These are phyloP conservation scores for Clistopyga incitator DNA, from an alignment of 2,888 invertebrate genomes.

Conservation along the genomic window DNA sequence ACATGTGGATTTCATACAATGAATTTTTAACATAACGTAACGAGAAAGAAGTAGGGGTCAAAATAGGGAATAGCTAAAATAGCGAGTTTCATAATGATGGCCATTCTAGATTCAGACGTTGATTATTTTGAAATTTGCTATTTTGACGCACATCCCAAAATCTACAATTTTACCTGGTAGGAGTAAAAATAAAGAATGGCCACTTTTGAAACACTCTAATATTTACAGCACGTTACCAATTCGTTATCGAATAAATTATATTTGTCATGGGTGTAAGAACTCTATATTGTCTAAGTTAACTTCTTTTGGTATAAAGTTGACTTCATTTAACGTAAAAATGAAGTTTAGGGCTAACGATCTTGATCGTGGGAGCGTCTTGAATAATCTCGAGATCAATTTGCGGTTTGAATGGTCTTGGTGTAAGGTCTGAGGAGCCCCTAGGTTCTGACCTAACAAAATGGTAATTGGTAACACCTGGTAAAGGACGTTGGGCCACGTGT, in stretches of 20 bases:
- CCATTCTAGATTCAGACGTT: no score
- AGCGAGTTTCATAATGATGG: no score
- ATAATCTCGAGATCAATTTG: conserved; percentile 65
- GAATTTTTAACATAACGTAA: background rate
- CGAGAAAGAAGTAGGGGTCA: no score
- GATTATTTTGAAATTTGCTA: no score
- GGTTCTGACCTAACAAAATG: conserved; percentile 8
- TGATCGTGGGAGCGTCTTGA: conserved; percentile 26
- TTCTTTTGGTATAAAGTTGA: background rate
- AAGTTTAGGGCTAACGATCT: background rate
- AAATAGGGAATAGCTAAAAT: no score
- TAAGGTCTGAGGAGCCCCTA: conserved; percentile 24
- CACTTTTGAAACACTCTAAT: no score
- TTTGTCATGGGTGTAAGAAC: no score
- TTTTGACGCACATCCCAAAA: no score
- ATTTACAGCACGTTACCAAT: no score
- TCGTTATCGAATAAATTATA: no score
- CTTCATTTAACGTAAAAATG: background rate
- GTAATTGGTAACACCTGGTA: conserved; percentile 65
- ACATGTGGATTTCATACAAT: background rate
- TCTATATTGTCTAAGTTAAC: background rate
- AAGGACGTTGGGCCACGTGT: conserved; percentile 18
- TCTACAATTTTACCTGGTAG: no score
- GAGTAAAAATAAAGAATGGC: no score
- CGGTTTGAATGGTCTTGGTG: conserved; percentile 58